phyloP scores from a whole-genome alignment of 2,797 vertebrate genomes.

The Diplodus puntazzo region DNA sequence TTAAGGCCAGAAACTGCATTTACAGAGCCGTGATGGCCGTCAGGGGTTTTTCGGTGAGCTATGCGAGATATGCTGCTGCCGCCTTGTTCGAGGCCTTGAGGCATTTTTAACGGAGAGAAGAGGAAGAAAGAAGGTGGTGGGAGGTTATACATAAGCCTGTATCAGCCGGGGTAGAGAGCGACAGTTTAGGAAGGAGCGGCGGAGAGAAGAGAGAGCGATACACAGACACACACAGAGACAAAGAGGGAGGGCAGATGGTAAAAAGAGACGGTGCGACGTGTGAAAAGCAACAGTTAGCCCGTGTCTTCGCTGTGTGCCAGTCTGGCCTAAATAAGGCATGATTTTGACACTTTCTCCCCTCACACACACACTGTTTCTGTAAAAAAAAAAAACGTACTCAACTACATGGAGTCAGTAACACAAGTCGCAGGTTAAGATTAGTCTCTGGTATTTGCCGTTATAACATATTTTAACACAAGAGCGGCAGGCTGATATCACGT shows the following conservation, averaged over 20 bases:
- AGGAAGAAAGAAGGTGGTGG: conserved; percentile 48
- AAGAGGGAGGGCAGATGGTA: conserved; percentile 72
- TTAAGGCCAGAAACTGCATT: conserved; percentile 55
- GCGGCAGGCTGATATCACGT: conserved; percentile 29
- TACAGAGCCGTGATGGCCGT: conserved; percentile 54
- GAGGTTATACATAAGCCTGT: conserved; percentile 43
- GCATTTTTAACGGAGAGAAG: conserved; percentile 53
- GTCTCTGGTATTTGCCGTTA: conserved; percentile 21
- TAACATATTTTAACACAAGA: conserved; percentile 36
- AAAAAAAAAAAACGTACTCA: conserved; percentile 17
- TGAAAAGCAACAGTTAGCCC: conserved; percentile 76
- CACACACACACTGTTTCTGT: conserved; percentile 23
- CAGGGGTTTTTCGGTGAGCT: conserved; percentile 28
- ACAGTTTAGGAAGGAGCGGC: conserved; percentile 29
- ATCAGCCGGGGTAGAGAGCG: conserved; percentile 41
- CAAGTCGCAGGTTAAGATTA: conserved; percentile 37
- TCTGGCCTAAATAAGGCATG: conserved; percentile 72
- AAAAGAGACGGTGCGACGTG: conserved; percentile 58
- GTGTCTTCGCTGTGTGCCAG: conserved; percentile 62
- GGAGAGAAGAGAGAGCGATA: conserved; percentile 25
- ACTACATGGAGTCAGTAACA: conserved; percentile 10
- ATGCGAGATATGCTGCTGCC: conserved; percentile 27
- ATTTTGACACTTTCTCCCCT: conserved; percentile 63
- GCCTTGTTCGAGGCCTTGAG: conserved; percentile 63
- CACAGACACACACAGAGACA: conserved; percentile 49